Conservation (phyloP, 2,113 vertebrate species). For the Hoplias malabaricus region DNA sequence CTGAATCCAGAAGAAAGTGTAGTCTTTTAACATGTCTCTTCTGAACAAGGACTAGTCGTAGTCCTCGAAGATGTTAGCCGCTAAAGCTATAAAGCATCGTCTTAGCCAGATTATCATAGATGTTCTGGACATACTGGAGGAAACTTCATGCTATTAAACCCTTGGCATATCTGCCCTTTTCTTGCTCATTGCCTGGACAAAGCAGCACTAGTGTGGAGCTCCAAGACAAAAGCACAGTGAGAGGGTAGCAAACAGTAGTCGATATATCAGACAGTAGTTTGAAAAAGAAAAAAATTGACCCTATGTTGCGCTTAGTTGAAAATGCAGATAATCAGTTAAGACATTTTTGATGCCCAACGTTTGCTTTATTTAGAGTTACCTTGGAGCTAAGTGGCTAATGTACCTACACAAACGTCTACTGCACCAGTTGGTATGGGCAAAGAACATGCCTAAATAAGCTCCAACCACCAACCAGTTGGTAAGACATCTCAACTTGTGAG, state of each 20-base stretch:
- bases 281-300: not conserved
- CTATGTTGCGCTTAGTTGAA: too few relatives aligned
- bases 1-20: not conserved
- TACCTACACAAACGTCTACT: not conserved
- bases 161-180: not conserved
- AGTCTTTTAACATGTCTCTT: conserved; percentile 5
- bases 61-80: too few relatives aligned
- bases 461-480: too few relatives aligned
- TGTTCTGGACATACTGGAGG: not conserved
- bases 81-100: not conserved
- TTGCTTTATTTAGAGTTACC: not conserved
- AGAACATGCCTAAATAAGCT: not conserved
- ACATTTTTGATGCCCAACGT: too few relatives aligned
- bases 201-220: conserved; percentile 1
- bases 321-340: too few relatives aligned
- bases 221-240: not conserved
- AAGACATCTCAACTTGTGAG: not conserved
- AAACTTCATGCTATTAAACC: not conserved
- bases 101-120: not conserved
- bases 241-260: not conserved
- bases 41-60: not conserved
- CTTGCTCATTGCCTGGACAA: not conserved
- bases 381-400: not conserved
- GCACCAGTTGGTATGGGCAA: not conserved
- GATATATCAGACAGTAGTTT: not conserved